phyloP scores from a whole-genome alignment of 1,140 invertebrate genomes.

The Archivesica marissinica region DNA sequence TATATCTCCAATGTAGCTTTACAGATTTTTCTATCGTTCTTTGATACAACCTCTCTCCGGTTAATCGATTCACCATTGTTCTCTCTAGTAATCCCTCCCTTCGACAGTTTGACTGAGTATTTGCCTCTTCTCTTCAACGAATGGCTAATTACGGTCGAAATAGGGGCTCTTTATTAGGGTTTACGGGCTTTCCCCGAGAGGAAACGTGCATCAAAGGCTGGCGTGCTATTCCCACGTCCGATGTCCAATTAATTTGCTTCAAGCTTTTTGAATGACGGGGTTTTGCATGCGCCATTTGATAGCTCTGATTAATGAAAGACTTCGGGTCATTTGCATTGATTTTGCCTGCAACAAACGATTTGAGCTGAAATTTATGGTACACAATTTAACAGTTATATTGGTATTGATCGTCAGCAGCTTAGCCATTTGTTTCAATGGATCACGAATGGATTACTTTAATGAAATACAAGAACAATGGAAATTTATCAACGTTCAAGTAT shows the following conservation, averaged over 20 bases:
- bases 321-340: conserved; percentile 32
- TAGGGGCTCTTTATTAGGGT: conserved; percentile 39
- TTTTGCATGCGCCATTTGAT: conserved; percentile 46
- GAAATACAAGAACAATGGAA: not conserved
- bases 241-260: conserved; percentile 47
- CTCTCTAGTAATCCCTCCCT: conserved; percentile 26
- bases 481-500: not conserved
- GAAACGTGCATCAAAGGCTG: conserved; percentile 24
- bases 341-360: conserved; percentile 22
- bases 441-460: conserved; percentile 23
- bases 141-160: conserved; percentile 34
- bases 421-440: not conserved
- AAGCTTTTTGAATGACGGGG: conserved; percentile 20
- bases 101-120: conserved; percentile 42
- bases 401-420: not conserved
- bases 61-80: conserved; percentile 37
- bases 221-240: conserved; percentile 34
- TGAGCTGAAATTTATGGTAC: not conserved
- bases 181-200: conserved; percentile 38
- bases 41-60: not conserved
- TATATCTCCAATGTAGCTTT: conserved; percentile 4
- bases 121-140: conserved; percentile 11
- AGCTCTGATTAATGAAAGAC: conserved; percentile 35
- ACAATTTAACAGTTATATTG: not conserved
- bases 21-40: conserved; percentile 29